Base-by-base conservation (phyloP, 1,140 invertebrate species). In the Psilanteris sp. region DNA sequence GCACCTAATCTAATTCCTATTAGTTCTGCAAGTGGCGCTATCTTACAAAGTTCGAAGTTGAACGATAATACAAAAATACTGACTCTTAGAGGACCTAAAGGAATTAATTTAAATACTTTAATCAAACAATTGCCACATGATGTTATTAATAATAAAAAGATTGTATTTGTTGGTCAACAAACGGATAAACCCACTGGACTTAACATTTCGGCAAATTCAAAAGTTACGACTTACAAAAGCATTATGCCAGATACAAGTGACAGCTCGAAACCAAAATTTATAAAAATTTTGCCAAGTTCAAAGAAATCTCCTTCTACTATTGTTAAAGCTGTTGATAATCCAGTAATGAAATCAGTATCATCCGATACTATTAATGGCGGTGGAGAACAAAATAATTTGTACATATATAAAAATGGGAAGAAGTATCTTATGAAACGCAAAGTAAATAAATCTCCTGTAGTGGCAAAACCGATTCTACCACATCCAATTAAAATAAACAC, bases 41-140 rank as follows among this genome's bases (percentile, higher is more conserved):
- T 29, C n/a, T 9, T 78, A 10, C 72, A 73, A n/a, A 27, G 43
- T 4, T 31, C 75, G 4, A 76, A 55, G 7, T 20, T 59, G 6
- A 81, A 78, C 10, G 8, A 46, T 15, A 66, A 71, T 11, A 72
- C 81, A 1, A 81, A 79, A 7, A 61, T 81, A 9, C 11, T 84
- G 1, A 83, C 73, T 8, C 34, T 85, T 3, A 76, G 82, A n/a
- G 77, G 62, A 13, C 36, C 79, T 0, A 80, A 81, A 26, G 75
- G 71, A n/a, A 18, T 79, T 0, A 62, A 79, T 68, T 43, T 85
- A 4, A 71, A 66, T 4, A 71, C 74, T 0, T 66, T 85, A 14
- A 82, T 85, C 4, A 73, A 68, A 36, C 77, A 82, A 22, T 1
- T 85, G n/a, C 70, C 83, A 0, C 41, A 74, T 18, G 73, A 80